Conservation (phyloP, 2,888 invertebrate genomes). For the Plebejus argus region DNA sequence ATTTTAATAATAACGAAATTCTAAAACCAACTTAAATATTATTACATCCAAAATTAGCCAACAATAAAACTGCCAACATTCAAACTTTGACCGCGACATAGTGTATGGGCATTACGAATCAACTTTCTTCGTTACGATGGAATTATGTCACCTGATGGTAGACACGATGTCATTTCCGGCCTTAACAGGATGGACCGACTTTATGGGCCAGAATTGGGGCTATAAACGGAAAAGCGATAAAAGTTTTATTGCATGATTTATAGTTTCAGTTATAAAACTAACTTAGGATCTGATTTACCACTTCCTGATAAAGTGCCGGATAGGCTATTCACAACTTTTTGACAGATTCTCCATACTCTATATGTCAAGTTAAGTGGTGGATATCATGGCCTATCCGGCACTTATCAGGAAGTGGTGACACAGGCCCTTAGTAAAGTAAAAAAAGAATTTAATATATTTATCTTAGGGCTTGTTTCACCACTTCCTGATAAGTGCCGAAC, state of each 20-base stretch:
- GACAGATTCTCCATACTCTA: too few species aligned
- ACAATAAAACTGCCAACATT: background rate
- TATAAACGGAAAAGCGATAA: background rate
- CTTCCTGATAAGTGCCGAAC: too few species aligned
- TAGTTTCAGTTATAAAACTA: background rate
- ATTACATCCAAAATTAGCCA: background rate
- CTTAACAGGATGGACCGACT: background rate
- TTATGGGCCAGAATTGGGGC: background rate
- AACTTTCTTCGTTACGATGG: slow-evolving; percentile 8
- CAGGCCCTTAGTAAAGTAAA: too few species aligned
- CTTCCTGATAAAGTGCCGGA: too few species aligned
- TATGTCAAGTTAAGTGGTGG: too few species aligned
- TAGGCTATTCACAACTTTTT: too few species aligned
- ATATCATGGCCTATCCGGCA: too few species aligned
- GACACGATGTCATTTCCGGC: background rate
- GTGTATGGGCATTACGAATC: slow-evolving; percentile 11
- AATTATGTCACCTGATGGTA: slow-evolving; percentile 11
- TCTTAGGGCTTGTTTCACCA: too few species aligned
- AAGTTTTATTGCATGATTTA: background rate
- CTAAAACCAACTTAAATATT: background rate
- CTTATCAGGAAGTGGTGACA: too few species aligned
- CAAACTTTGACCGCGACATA: background rate
- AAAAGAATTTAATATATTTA: too few species aligned
- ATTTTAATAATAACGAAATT: background rate
- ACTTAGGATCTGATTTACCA: too few species aligned